These are phyloP conservation scores for Pelochelys cantorii DNA, from an alignment of 2,797 vertebrate genomes.

Conservation along the genomic window DNA sequence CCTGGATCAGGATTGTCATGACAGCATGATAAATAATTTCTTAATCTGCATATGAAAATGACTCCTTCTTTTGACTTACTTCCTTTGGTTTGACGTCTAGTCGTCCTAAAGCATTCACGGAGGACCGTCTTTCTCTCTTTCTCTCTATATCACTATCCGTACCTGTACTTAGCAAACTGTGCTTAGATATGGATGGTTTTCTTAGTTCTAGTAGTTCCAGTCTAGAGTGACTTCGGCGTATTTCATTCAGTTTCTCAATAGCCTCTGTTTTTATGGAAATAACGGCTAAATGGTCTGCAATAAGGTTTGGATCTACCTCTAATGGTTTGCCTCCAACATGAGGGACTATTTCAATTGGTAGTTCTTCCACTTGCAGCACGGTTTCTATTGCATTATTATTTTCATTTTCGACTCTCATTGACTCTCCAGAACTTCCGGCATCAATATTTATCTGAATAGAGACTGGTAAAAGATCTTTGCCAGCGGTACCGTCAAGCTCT, in stretches of 20 bases:
- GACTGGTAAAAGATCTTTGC: neutral
- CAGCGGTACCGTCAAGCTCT: conserved; percentile 52
- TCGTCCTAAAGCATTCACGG: conserved; percentile 40
- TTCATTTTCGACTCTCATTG: neutral
- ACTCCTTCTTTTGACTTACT: conserved; percentile 40
- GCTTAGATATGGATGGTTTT: conserved; percentile 40
- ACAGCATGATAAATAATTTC: neutral
- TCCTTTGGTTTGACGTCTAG: conserved; percentile 63
- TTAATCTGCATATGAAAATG: neutral
- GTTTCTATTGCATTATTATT: neutral
- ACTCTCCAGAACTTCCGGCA: neutral
- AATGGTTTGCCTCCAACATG: conserved; percentile 40
- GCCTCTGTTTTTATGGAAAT: conserved; percentile 71
- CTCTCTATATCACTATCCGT: neutral
- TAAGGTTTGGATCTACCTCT: conserved; percentile 59
- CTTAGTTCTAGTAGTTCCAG: conserved; percentile 55
- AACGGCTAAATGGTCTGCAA: conserved; percentile 72
- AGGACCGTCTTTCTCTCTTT: conserved; percentile 42
- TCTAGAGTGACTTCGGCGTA: conserved; percentile 52
- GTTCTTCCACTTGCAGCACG: neutral
- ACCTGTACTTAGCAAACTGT: neutral
- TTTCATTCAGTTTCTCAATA: conserved; percentile 55
- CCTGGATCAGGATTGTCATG: neutral
- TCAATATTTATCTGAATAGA: neutral
- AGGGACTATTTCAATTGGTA: conserved; percentile 56